A percentile compares a stretch with the other conserved stretches of the same genome.
Conservation (phyloP, 2,113 vertebrate genomes). For the Noctilio leporinus region DNA sequence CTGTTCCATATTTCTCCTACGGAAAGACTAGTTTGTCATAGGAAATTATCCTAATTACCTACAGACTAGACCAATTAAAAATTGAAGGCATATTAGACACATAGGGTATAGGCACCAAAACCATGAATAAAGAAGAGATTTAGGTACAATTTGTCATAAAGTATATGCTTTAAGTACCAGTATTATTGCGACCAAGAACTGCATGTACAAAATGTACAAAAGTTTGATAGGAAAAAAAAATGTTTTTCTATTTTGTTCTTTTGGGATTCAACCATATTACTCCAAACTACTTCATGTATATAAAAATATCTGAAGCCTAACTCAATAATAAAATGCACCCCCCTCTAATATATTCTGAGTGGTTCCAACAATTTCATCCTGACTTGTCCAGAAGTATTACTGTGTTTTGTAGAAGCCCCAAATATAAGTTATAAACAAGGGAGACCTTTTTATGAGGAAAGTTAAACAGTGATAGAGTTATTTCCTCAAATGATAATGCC, state of each 20-base stretch:
- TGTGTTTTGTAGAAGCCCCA: slow-evolving; percentile 19
- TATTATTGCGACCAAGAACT: background rate
- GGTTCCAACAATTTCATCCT: background rate
- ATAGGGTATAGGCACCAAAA: background rate
- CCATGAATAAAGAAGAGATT: background rate
- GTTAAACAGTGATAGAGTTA: slow-evolving; percentile 31
- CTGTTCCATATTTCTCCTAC: background rate
- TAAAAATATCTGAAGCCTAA: background rate
- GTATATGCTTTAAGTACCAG: background rate
- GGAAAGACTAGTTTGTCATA: background rate
- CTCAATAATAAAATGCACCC: background rate
- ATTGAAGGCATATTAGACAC: background rate
- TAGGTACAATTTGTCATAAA: background rate
- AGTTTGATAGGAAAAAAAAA: background rate
- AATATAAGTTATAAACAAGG: slow-evolving; percentile 16
- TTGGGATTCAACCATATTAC: background rate
- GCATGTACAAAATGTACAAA: background rate
- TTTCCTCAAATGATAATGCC: background rate
- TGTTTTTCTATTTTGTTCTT: background rate
- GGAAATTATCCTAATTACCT: background rate
- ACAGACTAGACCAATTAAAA: background rate
- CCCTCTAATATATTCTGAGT: background rate
- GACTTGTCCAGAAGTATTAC: background rate
- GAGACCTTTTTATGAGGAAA: slow-evolving; percentile 48
- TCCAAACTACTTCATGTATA: background rate